Evolutionary conservation across 2,888 invertebrate species (phyloP).

Genomic region (Azorinus chamasolen): DNA sequence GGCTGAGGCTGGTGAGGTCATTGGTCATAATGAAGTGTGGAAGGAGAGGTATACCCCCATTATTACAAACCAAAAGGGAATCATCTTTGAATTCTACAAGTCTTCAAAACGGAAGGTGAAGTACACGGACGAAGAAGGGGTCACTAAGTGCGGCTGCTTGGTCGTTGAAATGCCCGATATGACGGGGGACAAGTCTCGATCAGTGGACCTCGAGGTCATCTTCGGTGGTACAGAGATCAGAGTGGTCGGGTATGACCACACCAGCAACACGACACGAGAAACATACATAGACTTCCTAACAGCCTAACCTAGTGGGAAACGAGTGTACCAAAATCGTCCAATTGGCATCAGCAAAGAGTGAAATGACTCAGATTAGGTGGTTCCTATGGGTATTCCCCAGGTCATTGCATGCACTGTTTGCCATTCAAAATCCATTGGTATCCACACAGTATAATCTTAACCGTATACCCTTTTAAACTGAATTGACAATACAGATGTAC

Average conservation of each 20-base stretch:
- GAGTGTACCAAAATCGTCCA: too few species aligned
- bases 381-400: too few species aligned
- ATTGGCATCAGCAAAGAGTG: too few species aligned
- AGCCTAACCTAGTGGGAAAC: constrained; percentile 11
- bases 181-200: constrained; percentile 80
- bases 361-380: too few species aligned
- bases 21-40: constrained; percentile 83
- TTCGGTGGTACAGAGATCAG: constrained; percentile 83
- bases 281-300: constrained; percentile 81
- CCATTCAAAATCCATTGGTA: too few species aligned
- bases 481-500: too few species aligned
- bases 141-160: constrained; percentile 82
- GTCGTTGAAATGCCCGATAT: constrained; percentile 83
- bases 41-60: constrained; percentile 83
- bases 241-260: constrained; percentile 82
- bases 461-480: too few species aligned
- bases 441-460: too few species aligned
- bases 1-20: constrained; percentile 81
- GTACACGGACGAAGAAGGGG: constrained; percentile 80
- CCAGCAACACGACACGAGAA: constrained; percentile 78
- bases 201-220: constrained; percentile 82
- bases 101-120: constrained; percentile 72
- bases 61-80: constrained; percentile 82
- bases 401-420: too few species aligned
- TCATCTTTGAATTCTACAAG: constrained; percentile 83